These are phyloP conservation scores for Chloroceryle aenea DNA, from an alignment of 2,113 vertebrate species.

Conservation along the genomic window DNA sequence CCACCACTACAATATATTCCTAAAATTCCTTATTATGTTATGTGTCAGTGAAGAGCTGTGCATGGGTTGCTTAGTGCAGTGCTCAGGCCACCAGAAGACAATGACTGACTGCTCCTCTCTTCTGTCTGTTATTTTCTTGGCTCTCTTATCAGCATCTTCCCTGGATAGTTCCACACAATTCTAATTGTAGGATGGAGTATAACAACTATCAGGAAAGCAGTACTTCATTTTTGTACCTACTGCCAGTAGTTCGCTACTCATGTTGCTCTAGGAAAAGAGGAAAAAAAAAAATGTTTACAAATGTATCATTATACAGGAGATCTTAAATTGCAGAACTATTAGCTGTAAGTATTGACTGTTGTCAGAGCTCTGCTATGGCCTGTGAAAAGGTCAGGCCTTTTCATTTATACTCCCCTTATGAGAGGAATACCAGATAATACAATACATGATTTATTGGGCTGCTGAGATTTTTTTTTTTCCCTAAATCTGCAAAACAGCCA, in stretches of 20 bases:
- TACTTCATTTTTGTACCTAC: slow-evolving; percentile 39
- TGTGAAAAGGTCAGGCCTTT: slow-evolving; percentile 68
- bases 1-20: neutral
- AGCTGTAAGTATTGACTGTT: slow-evolving; percentile 59
- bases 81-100: neutral
- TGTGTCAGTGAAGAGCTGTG: neutral
- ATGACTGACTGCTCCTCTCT: neutral
- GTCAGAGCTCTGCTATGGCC: slow-evolving; percentile 5
- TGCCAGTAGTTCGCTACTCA: slow-evolving; percentile 2
- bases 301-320: slow-evolving; percentile 34
- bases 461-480: neutral
- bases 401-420: slow-evolving; percentile 42
- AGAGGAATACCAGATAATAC: slow-evolving; percentile 68
- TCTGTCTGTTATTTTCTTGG: neutral
- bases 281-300: slow-evolving; percentile 44
- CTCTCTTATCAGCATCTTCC: neutral
- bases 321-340: slow-evolving; percentile 66
- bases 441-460: neutral
- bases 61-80: neutral
- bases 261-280: neutral
- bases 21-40: neutral
- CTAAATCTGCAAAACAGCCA: neutral
- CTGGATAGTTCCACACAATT: neutral
- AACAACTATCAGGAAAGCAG: neutral
- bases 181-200: slow-evolving; percentile 20